Base-by-base conservation (phyloP, 2,797 vertebrate species). In the Mormyrops boulengeri region DNA sequence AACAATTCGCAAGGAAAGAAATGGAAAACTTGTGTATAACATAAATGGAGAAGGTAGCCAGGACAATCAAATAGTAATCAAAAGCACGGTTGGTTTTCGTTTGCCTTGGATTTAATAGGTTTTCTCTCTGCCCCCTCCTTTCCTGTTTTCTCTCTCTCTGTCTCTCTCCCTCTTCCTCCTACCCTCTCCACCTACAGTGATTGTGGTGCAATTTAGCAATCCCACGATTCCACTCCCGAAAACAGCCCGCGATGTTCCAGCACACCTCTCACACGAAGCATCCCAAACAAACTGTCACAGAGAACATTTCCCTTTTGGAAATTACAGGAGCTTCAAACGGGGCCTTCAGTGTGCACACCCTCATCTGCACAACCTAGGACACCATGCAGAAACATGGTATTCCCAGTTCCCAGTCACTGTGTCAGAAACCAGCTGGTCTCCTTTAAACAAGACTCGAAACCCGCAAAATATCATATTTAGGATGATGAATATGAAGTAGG, bases 1-100 rank as follows among this genome's bases (percentile, higher is more conserved):
- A 87, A 17, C 50, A 86, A 86, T 86, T 52, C 22, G 1, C n/a
- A 30, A 26, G 22, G 85, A 50, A 9, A 86, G 2, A 89, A 85
- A 85, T 85, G 82, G 47, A 44, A 89, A 85, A 87, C 44, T 89
- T 84, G 52, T 60, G 66, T 50, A 85, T 38, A 60, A 19, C 85
- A 85, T 89, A 52, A 30, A 66, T 53, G 30, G 17, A 55, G 30
- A 41, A 57, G 85, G 55, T 87, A 19, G 47, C 47, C 50, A 86
- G 47, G 80, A 66, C 87, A 49, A 50, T 85, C 55, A 19, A n/a
- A 85, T 34, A 85, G 47, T 19, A 50, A 87, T 38, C 47, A 41
- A 30, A 73, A 49, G 30, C 44, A 44, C 49, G 86, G 60, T 86
- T 66, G 22, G 12, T 41, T 85, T 52, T 49, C 6, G 62, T 38